Base-by-base conservation (phyloP, 2,113 vertebrate species). In the Dascyllus trimaculatus region DNA sequence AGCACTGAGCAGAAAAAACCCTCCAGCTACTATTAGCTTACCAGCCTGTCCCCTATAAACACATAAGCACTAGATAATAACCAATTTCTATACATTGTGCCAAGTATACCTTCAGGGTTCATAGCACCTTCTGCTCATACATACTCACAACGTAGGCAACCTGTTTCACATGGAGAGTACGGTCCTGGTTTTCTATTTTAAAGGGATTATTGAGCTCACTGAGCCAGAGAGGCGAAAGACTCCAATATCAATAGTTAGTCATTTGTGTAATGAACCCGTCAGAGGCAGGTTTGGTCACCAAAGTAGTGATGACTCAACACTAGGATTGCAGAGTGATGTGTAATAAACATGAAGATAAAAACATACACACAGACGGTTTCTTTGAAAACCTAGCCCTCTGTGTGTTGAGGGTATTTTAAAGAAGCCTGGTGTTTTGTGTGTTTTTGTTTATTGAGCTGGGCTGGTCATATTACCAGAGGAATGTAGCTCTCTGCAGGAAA, bases 231-330 rank as follows among this genome's bases (percentile, higher is more conserved):
- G 64, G 35, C 52, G 70, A 87, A 70, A 11, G 62, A 75, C 35
- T 68, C 19, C 60, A 75, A 45, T 57, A 88, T 88, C 62, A 75
- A 60, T 62, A 73, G 57, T 71, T 69, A 76, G 56, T 88, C 76
- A 64, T 29, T 71, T 84, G 74, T 88, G 71, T 90, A 90, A 89
- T 84, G 81, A 90, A 72, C 57, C 54, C 69, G 78, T 86, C 71
- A 46, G 68, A 75, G 19, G 62, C 53, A 5, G 45, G 71, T 76
- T 72, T 40, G 63, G 62, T 88, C 58, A 71, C 78, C 59, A 13
- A 40, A 21, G 54, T 19, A 66, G 29, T 73, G 75, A 51, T 81
- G 78, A 88, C 51, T 91, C 77, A 32, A 75, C 76, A 60, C 43
- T 51, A 8, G 19, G 29, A 64, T 15, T 53, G 9, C 56, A 74